phyloP scores from a whole-genome alignment of 2,888 invertebrate genomes.

The Cyaniris semiargus region DNA sequence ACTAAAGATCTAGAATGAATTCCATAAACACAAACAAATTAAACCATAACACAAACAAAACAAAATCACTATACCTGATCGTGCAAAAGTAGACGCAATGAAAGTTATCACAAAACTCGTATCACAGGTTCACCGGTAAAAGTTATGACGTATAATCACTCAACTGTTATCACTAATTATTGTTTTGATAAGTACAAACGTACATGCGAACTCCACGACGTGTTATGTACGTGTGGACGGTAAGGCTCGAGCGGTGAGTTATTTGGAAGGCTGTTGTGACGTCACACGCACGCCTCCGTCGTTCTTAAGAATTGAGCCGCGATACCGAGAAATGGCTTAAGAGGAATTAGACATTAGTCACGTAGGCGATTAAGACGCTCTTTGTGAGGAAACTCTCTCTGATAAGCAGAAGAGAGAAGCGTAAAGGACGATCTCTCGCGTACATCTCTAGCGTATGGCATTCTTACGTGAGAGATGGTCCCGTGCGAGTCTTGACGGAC shows the following conservation, averaged over 20 bases:
- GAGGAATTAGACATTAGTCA: slow-evolving; percentile 19
- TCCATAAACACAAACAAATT: neutral
- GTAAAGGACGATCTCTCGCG: neutral
- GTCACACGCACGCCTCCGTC: slow-evolving; percentile 32
- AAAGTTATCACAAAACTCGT: neutral
- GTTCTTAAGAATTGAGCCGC: slow-evolving; percentile 12
- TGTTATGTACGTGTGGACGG: slow-evolving; percentile 58
- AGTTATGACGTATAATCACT: slow-evolving; percentile 52
- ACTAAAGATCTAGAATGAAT: neutral
- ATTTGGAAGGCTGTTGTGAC: slow-evolving; percentile 46
- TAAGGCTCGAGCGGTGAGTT: slow-evolving; percentile 46
- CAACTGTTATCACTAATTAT: slow-evolving; percentile 62
- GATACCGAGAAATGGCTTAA: slow-evolving; percentile 15
- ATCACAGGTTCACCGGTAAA: neutral
- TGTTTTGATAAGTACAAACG: slow-evolving; percentile 56
- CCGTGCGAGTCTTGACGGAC: no score
- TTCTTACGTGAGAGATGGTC: neutral
- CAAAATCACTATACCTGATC: slow-evolving; percentile 2
- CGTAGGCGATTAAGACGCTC: neutral
- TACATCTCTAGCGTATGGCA: neutral
- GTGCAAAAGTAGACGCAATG: neutral
- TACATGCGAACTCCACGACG: slow-evolving; percentile 53
- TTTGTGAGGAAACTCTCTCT: neutral
- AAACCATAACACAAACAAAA: neutral
- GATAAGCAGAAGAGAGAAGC: neutral